These are phyloP conservation scores for Anser brachyrhynchus DNA, from an alignment of 2,113 vertebrate genomes.

Conservation along the genomic window DNA sequence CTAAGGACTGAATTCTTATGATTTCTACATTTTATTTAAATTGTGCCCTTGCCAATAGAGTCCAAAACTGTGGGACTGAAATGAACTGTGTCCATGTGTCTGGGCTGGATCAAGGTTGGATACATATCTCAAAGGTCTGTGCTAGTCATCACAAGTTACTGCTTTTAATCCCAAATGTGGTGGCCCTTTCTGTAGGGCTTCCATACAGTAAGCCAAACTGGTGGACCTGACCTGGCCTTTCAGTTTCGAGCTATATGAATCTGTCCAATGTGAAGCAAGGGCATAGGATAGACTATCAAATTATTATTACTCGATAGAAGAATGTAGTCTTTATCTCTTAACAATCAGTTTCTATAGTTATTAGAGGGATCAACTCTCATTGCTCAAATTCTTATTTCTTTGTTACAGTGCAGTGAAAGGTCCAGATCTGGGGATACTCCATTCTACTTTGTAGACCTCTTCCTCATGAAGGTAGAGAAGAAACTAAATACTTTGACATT, in stretches of 20 bases:
- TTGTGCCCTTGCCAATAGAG: not conserved
- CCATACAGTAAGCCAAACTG: not conserved
- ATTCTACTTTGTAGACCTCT: accelerated
- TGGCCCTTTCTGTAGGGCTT: accelerated
- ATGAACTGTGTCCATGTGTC: not conserved
- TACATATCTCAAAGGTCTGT: not conserved
- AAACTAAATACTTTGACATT: not conserved
- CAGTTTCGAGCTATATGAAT: not conserved
- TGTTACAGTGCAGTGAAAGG: not conserved
- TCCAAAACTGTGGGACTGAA: not conserved
- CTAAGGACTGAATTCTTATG: not conserved
- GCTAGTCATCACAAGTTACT: not conserved
- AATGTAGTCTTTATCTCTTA: not conserved
- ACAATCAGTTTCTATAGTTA: not conserved
- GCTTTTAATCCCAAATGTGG: not conserved
- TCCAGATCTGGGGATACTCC: not conserved
- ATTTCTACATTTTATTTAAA: not conserved
- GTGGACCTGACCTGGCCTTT: not conserved
- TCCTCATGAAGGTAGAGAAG: not conserved
- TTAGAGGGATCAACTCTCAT: not conserved
- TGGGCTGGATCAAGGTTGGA: not conserved
- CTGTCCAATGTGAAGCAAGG: not conserved
- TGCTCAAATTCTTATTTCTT: not conserved
- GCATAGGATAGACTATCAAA: not conserved
- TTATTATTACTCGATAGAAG: not conserved